Conservation (phyloP, 2,888 invertebrate species). For the Furcula furcula region DNA sequence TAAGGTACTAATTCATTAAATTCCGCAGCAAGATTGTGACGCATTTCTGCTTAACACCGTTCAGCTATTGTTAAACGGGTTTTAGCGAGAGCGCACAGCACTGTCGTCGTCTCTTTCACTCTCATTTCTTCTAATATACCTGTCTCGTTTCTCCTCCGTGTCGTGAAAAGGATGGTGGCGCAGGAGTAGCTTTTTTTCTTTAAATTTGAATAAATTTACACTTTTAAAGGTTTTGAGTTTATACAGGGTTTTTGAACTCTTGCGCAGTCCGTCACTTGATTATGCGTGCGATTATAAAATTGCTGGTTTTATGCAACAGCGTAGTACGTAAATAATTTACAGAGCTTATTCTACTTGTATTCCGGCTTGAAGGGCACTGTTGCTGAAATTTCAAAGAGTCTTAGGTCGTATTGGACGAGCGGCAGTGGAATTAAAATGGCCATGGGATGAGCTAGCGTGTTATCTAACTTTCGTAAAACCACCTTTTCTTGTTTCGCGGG, state of each 20-base stretch:
- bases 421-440: too few species aligned
- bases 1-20: background rate
- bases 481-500: too few species aligned
- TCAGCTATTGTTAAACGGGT: conserved; percentile 60
- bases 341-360: too few species aligned
- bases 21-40: background rate
- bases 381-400: too few species aligned
- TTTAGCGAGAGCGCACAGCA: conserved; percentile 27
- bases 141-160: conserved; percentile 19
- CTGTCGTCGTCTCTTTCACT: conserved; percentile 10
- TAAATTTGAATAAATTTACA: conserved; percentile 79
- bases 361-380: too few species aligned
- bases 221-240: conserved; percentile 60
- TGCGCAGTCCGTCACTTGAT: conserved; percentile 29
- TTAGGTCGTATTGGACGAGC: too few species aligned
- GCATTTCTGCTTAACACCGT: conserved; percentile 37
- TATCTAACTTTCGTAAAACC: too few species aligned
- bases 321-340: too few species aligned
- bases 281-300: conserved; percentile 21
- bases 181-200: conserved; percentile 61
- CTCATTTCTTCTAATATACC: background rate
- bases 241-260: conserved; percentile 57
- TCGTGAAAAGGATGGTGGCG: conserved; percentile 54
- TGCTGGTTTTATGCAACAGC: conserved; percentile 4
- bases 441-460: too few species aligned